A percentile compares a stretch with the other conserved stretches of the same genome.
These are phyloP conservation scores for Gasterosteus nipponicus DNA, from an alignment of 2,113 vertebrate species.

Conservation along the genomic window DNA sequence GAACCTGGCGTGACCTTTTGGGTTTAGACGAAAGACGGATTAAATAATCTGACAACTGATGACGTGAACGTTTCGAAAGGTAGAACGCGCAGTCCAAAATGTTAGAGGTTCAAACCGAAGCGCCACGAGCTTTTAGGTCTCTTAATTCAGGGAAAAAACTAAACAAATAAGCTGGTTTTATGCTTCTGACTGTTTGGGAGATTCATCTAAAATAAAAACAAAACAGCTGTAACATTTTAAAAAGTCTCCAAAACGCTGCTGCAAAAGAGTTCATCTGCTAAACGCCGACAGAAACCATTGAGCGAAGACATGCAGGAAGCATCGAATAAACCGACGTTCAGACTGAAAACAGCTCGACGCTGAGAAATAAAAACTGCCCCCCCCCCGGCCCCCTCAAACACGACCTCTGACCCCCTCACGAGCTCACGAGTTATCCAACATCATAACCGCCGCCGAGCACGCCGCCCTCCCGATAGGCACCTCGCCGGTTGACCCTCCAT, in stretches of 20 bases:
- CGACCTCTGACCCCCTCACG: slow-evolving; percentile 23
- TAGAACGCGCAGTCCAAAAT: neutral
- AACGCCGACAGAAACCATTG: neutral
- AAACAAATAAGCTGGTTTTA: neutral
- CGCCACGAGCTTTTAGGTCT: neutral
- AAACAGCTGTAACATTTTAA: neutral
- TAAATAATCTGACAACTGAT: neutral
- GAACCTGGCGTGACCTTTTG: neutral
- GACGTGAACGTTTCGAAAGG: neutral
- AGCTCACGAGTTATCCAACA: neutral
- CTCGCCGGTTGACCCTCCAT: too few relatives aligned
- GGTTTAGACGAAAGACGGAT: neutral
- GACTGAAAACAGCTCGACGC: neutral
- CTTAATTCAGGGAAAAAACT: neutral
- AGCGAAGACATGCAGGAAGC: neutral
- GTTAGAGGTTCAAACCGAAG: neutral
- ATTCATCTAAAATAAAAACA: too few relatives aligned
- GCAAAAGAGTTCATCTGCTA: neutral
- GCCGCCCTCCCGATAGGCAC: too few relatives aligned
- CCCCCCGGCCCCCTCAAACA: too few relatives aligned
- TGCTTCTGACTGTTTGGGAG: neutral
- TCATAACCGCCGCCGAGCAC: too few relatives aligned
- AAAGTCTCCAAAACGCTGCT: neutral
- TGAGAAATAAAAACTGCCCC: neutral
- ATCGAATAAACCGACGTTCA: neutral